phyloP scores from a whole-genome alignment of 2,113 vertebrate species.

The Nansenia antarctica region DNA sequence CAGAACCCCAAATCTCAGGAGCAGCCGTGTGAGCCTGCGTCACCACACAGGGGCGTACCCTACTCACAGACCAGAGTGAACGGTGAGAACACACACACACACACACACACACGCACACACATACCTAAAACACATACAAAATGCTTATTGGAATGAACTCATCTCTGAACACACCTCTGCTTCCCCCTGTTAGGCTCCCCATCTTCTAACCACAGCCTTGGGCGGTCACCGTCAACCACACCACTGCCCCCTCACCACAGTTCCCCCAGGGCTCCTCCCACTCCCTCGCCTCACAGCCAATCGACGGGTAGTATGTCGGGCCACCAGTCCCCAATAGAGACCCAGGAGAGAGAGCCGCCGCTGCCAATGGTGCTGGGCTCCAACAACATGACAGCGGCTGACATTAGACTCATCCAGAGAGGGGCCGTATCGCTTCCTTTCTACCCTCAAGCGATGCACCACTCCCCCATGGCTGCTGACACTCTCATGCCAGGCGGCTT shows the following conservation, averaged over 20 bases:
- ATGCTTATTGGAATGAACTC: not conserved
- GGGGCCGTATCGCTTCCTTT: not conserved
- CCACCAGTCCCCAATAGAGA: constrained; percentile 26
- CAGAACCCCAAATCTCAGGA: constrained; percentile 53
- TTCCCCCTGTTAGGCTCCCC: constrained; percentile 62
- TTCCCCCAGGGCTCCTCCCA: constrained; percentile 56
- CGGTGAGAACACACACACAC: constrained; percentile 50
- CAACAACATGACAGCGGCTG: constrained; percentile 14
- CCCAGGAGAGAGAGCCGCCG: constrained; percentile 5
- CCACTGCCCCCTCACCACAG: constrained; percentile 42
- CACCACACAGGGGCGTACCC: constrained; percentile 42
- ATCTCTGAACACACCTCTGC: constrained; percentile 2
- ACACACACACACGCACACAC: not conserved
- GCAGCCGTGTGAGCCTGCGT: constrained; percentile 34
- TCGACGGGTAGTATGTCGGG: constrained; percentile 40
- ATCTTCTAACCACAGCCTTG: constrained; percentile 62
- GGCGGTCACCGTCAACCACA: constrained; percentile 58
- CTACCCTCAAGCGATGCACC: not conserved
- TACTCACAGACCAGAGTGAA: constrained; percentile 31
- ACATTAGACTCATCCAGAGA: constrained; percentile 14
- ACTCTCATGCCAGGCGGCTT: constrained; percentile 13
- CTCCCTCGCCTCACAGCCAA: constrained; percentile 45
- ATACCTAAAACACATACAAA: not conserved
- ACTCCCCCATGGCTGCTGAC: not conserved
- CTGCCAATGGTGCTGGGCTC: constrained; percentile 19